Evolutionary conservation across 2,113 vertebrate species (phyloP).

Genomic region (Bolborhynchus lineola): DNA sequence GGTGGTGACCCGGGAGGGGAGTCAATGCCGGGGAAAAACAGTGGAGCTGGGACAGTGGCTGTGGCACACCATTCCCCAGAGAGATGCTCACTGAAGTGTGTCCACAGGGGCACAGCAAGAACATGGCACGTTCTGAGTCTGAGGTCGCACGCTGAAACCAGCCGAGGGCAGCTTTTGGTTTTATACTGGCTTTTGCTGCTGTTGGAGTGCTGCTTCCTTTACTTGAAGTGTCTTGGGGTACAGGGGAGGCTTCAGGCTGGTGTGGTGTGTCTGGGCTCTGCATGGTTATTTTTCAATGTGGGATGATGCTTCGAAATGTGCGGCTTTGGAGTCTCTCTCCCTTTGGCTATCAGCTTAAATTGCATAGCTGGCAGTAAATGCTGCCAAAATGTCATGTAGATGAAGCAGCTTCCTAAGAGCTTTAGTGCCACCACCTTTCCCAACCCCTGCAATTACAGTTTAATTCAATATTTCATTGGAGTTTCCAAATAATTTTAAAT

Average conservation of each 20-base stretch:
- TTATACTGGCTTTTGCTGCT: neutral
- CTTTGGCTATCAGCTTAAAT: neutral
- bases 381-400: slow-evolving; percentile 43
- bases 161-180: neutral
- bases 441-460: slow-evolving; percentile 56
- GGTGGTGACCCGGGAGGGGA: neutral
- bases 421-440: slow-evolving; percentile 56
- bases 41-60: neutral
- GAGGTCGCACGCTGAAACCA: neutral
- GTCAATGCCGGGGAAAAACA: neutral
- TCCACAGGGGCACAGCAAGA: neutral
- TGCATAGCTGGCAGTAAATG: slow-evolving; percentile 26
- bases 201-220: neutral
- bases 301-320: neutral
- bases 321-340: neutral
- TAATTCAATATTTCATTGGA: slow-evolving; percentile 66
- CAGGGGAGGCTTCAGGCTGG: neutral
- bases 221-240: neutral
- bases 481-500: slow-evolving; percentile 65
- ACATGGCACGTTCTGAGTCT: neutral
- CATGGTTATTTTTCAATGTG: neutral
- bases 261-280: neutral
- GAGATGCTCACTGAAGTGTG: neutral
- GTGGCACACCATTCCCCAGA: fast-evolving
- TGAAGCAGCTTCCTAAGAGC: slow-evolving; percentile 31